Base-by-base conservation (phyloP, 2,888 invertebrate genomes). In the Netelia virgata region DNA sequence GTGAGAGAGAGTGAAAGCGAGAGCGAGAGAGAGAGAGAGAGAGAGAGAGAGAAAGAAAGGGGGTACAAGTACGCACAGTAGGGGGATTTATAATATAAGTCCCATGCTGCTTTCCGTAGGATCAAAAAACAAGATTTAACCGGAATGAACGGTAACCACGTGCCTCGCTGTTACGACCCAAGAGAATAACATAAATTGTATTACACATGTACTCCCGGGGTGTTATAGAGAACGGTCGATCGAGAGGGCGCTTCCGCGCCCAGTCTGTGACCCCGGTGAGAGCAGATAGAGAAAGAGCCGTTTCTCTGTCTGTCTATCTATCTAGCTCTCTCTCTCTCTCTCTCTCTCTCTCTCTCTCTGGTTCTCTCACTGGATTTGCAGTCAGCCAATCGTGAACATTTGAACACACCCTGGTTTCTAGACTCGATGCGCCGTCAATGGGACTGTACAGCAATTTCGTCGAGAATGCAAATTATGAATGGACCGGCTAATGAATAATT, bases 181-280 rank as follows among this genome's bases (percentile, higher is more conserved):
- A 23, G 83, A 66, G 64, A 72, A 80, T 80, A 74, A 64, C 69
- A 80, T 79, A 79, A 83, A 83, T 83, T 74, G 66, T 61, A 83
- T 83, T 83, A 79, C 59, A 73, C 73, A 73, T 63, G 64, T 74
- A 61, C 64, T 59, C 36, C 11, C 9, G n/a, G 16, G 3, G 9
- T 57, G 16, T 50, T 18, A 68, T 61, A 41, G 23, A 11, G 20
- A 53, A 61, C 41, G 74, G 18, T 80, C 61, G 80, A 80, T 80
- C 74, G 74, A 59, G 59, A 74, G 59, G 28, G 61, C 20, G 20
- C 57, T 23, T 72, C 41, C 20, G 55, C n/a, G 10, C 41, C 53
- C 20, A 16, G 28, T 69, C 50, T 18, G n/a, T 61, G 53, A 70
- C 47, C 47, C 47, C 47, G 47, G 10, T 14, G 47, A 47, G 47